phyloP scores from a whole-genome alignment of 2,797 vertebrate genomes.

The Anabas testudineus region DNA sequence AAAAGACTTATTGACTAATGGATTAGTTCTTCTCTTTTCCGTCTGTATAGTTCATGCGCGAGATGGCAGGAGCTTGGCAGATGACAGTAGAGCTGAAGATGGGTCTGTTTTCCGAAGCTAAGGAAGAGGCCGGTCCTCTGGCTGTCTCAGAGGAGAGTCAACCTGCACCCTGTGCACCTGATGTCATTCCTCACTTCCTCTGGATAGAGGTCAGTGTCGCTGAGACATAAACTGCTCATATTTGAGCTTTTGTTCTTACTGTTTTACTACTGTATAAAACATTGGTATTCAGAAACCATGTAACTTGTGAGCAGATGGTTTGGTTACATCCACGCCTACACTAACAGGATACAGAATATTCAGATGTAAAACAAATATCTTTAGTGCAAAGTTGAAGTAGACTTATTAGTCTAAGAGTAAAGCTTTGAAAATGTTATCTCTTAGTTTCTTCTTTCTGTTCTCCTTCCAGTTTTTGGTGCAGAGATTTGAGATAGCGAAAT shows the following conservation, averaged over 20 bases:
- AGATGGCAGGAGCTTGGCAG: conserved; percentile 98
- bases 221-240: neutral
- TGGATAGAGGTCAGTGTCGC: conserved; percentile 92
- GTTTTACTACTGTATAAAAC: neutral
- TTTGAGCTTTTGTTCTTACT: neutral
- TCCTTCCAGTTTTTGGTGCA: conserved; percentile 92
- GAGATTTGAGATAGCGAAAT: conserved; percentile 98
- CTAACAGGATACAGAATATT: neutral
- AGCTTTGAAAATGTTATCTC: neutral
- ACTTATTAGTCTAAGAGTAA: neutral
- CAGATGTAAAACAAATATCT: neutral
- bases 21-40: neutral
- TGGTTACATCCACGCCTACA: too few species aligned
- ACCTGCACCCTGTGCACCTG: conserved; percentile 91
- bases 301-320: neutral
- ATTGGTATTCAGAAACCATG: neutral
- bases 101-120: conserved; percentile 92
- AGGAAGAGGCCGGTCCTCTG: conserved; percentile 92
- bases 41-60: conserved; percentile 92
- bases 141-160: conserved; percentile 97
- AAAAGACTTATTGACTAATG: neutral
- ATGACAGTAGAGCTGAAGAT: conserved; percentile 96
- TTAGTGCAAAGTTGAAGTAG: neutral
- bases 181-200: conserved; percentile 94
- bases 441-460: neutral